Evolutionary conservation across 2,113 vertebrate species (phyloP), one percentile per base, ranked within the genome.

Genomic region (Nannospalax galili): DNA sequence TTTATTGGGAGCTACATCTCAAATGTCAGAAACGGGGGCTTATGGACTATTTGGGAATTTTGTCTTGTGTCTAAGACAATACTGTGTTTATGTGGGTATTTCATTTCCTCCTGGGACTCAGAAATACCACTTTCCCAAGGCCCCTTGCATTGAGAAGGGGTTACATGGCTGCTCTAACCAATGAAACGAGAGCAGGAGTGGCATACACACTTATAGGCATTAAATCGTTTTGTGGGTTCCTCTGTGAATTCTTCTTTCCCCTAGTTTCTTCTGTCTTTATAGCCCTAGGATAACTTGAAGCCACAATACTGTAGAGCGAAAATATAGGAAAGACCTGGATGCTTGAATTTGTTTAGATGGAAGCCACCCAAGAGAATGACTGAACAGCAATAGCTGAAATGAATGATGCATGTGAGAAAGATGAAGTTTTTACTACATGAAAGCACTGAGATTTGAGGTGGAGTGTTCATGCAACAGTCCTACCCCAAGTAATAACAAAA

Each of bases 71-170:
- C 70, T 81, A 26, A 89, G 48, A 86, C 22, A 67, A 58, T 40
- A 30, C 9, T 92, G 32, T 82, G 56, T 91, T 80, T 96, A 69
- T 45, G 30, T 10, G 72, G 22, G 45, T 69, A 60, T 69, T 89
- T 85, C 15, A 86, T 96, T 90, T 95, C 26, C 35, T 92, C n/a
- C 32, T 22, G 42, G 74, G 28, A 70, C 28, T 58, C 35, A 94
- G 60, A 87, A 94, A 82, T 78, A 81, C 4, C 45, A 82, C 32
- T 65, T 89, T 84, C 32, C 52, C 37, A 84, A 92, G 70, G 17
- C 26, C 40, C 32, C 24, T 62, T 78, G 9, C 64, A 37, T 19
- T 64, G 69, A 88, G 52, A 12, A 93, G 4, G 60, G 45, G 12
- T 77, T 40, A 19, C 37, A 86, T 37, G 70, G 67, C 26, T 69